phyloP scores from a whole-genome alignment of 2,888 invertebrate species.

The Limulus polyphemus region DNA sequence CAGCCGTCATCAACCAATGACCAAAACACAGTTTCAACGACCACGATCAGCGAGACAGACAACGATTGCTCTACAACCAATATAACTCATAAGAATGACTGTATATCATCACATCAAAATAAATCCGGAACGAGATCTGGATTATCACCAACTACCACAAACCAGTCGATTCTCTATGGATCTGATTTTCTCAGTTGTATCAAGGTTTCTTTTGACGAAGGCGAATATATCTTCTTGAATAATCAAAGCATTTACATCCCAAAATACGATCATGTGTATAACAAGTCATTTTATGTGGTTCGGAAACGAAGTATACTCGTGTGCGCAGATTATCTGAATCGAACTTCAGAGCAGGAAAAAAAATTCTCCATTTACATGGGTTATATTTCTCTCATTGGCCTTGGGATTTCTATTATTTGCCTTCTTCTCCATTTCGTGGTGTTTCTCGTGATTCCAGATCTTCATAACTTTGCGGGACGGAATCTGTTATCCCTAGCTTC shows the following conservation, averaged over 20 bases:
- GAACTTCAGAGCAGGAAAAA: conserved; percentile 26
- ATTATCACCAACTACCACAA: too few relatives aligned
- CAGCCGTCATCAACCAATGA: background rate
- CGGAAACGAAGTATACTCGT: conserved; percentile 12
- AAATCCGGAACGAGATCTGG: too few relatives aligned
- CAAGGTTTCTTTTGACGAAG: conserved; percentile 5
- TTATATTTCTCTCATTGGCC: conserved; percentile 40
- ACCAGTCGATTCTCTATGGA: background rate
- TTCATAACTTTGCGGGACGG: conserved; percentile 43
- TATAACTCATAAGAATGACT: background rate
- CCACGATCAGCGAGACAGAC: background rate
- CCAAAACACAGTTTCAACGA: background rate
- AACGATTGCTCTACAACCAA: background rate
- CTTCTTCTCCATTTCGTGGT: conserved; percentile 40
- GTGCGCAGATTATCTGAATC: conserved; percentile 12
- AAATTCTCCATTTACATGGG: conserved; percentile 34
- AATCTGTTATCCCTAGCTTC: conserved; percentile 43
- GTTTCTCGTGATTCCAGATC: conserved; percentile 39
- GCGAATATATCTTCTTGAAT: conserved; percentile 12
- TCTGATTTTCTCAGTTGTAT: background rate
- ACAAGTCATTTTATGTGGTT: conserved; percentile 10
- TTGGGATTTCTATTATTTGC: conserved; percentile 41
- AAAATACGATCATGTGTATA: conserved; percentile 14
- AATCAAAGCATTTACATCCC: conserved; percentile 20
- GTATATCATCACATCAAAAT: background rate